Evolutionary conservation across 35 echinoderm and acorn worm genomes (phyloP), one percentile per base, ranked within the genome.

Genomic region (Eucidaris tribuloides): DNA sequence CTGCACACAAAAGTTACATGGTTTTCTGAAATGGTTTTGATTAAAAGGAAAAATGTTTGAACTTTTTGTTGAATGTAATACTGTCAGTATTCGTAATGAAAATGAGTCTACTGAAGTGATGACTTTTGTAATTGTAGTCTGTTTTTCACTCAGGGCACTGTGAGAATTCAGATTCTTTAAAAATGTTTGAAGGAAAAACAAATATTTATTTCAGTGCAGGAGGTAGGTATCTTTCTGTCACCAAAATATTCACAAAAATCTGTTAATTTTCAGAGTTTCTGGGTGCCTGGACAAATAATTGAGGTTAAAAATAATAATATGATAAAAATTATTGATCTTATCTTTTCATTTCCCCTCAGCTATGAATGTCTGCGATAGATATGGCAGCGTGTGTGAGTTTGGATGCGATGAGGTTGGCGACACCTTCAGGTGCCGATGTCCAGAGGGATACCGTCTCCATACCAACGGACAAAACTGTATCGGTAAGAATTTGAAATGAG

Each of bases 381-480:
- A 48, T 80, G 80, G 80, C 1, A 64, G 52, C 39, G 81, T 88
- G 3, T 93, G 91, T 84, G 91, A 93, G 42, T 72, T 79, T 65
- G 91, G 91, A 31, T 93, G 85, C 57, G 81, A 93, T 27, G 87
- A 93, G 34, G 63, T 88, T 17, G 85, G 62, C 18, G 91, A 81
- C 9, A 79, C 79, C 19, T 93, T 70, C 43, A 68, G 74, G 34
- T 93, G 91, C 35, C 19, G 27, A 24, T 93, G 91, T 41, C 91
- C 91, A 30, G 43, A 46, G 30, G 91, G 85, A n/a, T 88, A 79
- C 59, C 45, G 46, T 40, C 80, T 93, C 5, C 91, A 93, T 79
- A 35, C 77, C 19, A 93, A 93, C 57, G 78, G 65, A 50, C 91
- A 88, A 32, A 93, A 93, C 62, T 93, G 91, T 31, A 44, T 88